A percentile compares a stretch with the other conserved stretches of the same genome.
phyloP scores from a whole-genome alignment of 2,888 invertebrate species.

The Pammene aurita region DNA sequence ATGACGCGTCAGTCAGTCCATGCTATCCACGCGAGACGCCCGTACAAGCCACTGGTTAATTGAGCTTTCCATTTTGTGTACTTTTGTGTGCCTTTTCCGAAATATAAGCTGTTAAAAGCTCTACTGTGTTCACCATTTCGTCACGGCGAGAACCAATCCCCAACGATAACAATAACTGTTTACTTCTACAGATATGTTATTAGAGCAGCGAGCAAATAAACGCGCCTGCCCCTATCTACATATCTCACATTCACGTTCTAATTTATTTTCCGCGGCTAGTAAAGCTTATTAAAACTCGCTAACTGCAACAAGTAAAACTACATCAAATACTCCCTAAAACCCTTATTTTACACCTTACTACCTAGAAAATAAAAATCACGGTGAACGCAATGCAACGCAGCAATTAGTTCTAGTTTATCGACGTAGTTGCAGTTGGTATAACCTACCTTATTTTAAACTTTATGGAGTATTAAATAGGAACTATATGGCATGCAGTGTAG shows the following conservation, averaged over 20 bases:
- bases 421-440: constrained; percentile 15
- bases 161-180: neutral
- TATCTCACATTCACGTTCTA: neutral
- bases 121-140: no score
- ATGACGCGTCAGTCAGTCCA: no score
- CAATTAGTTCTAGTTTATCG: constrained; percentile 6
- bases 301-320: constrained; percentile 25
- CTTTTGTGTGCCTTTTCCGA: no score
- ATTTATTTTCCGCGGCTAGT: constrained; percentile 6
- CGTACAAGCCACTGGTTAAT: no score
- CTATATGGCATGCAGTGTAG: neutral
- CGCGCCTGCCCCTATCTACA: neutral
- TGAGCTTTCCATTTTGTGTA: no score
- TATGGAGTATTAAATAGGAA: constrained; percentile 1
- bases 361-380: neutral
- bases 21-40: no score
- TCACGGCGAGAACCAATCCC: no score
- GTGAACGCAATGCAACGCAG: neutral
- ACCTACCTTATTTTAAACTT: constrained; percentile 6
- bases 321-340: neutral
- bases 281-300: constrained; percentile 26
- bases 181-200: neutral
- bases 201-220: neutral
- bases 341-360: constrained; percentile 7
- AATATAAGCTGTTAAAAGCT: no score